Evolutionary conservation across 2,888 invertebrate genomes (phyloP).

Genomic region (Corythucha ciliata): DNA sequence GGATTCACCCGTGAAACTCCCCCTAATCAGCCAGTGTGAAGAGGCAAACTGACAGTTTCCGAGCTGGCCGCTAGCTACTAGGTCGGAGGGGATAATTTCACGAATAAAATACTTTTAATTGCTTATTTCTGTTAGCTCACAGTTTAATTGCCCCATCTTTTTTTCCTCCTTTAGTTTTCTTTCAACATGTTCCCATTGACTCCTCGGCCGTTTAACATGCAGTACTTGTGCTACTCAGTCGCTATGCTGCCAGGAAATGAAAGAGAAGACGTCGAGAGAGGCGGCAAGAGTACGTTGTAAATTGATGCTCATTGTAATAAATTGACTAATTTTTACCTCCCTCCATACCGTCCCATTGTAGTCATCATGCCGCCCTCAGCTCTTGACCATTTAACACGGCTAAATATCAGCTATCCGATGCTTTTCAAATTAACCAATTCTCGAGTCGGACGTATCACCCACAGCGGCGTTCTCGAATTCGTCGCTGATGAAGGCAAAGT

Average conservation of each 20-base stretch:
- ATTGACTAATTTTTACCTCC: too few relatives aligned
- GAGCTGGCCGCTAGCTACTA: too few relatives aligned
- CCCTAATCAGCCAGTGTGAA: too few relatives aligned
- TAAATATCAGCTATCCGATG: constrained; percentile 98
- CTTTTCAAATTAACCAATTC: constrained; percentile 89
- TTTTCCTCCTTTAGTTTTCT: constrained; percentile 54
- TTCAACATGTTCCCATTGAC: constrained; percentile 71
- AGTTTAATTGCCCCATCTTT: too few relatives aligned
- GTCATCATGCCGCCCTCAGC: constrained; percentile 97
- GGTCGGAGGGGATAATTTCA: too few relatives aligned
- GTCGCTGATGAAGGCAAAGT: constrained; percentile 98
- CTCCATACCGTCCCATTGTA: constrained; percentile 48
- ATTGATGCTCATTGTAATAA: too few relatives aligned
- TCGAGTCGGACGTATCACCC: constrained; percentile 73
- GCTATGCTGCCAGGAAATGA: constrained; percentile 93
- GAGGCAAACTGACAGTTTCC: too few relatives aligned
- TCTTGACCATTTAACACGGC: constrained; percentile 77
- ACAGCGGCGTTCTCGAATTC: constrained; percentile 95
- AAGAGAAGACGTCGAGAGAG: constrained; percentile 86
- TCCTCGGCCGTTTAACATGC: constrained; percentile 68
- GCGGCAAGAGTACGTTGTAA: constrained; percentile 63
- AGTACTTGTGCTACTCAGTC: constrained; percentile 86
- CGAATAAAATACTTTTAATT: too few relatives aligned
- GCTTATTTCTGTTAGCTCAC: too few relatives aligned
- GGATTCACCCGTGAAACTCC: too few relatives aligned